Evolutionary conservation across 2,797 vertebrate species (phyloP).

Genomic region (Eremophila alpestris): DNA sequence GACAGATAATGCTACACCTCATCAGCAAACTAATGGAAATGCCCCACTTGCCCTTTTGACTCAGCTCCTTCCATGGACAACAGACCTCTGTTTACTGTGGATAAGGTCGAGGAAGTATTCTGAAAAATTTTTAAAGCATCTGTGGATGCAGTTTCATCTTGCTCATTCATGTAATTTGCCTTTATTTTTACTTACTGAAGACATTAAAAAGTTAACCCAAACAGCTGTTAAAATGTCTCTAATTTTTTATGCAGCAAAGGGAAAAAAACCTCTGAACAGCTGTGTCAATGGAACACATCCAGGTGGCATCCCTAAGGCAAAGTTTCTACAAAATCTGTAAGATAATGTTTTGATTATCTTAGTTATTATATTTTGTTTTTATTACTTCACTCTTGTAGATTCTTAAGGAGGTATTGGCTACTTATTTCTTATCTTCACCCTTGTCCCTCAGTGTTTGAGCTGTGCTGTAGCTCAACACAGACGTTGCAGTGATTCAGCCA

Average conservation of each 20-base stretch:
- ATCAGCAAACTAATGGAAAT: not conserved
- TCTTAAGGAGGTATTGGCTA: not conserved
- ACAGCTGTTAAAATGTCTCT: conserved; percentile 20
- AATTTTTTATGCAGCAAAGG: not conserved
- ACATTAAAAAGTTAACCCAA: conserved; percentile 12
- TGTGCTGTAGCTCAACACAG: not conserved
- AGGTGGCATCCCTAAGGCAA: conserved; percentile 50
- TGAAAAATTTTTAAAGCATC: not conserved
- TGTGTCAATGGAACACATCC: conserved; percentile 35
- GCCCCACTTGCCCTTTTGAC: not conserved
- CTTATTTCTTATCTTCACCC: not conserved
- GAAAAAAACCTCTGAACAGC: conserved; percentile 3
- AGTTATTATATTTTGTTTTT: conserved; percentile 22
- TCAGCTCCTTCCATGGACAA: not conserved
- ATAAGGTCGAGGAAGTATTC: not conserved
- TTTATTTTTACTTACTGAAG: conserved; percentile 51
- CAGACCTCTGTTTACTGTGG: not conserved
- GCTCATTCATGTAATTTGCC: not conserved
- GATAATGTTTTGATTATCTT: conserved; percentile 41
- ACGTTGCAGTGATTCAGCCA: not conserved
- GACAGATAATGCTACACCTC: not conserved
- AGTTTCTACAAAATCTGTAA: conserved; percentile 16
- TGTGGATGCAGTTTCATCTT: not conserved
- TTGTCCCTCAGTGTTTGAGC: not conserved
- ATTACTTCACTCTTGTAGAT: not conserved